phyloP scores from a whole-genome alignment of 2,113 vertebrate genomes.

The Dasyprocta punctata region DNA sequence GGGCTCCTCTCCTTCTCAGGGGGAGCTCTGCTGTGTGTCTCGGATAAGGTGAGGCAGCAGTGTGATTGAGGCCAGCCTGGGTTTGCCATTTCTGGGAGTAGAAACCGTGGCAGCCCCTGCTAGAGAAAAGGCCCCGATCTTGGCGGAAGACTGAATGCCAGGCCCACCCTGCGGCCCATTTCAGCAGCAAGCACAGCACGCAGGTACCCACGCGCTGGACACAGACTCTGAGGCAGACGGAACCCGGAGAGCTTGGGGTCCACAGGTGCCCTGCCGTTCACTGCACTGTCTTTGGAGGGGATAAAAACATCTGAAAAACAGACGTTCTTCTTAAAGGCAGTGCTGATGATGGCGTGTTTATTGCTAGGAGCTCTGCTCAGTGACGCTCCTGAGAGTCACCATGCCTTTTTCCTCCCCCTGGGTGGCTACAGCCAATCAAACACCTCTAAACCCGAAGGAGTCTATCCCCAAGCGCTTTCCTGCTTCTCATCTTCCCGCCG shows the following conservation, averaged over 20 bases:
- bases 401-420: neutral
- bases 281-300: neutral
- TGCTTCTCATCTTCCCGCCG: neutral
- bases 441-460: neutral
- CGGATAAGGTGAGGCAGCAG: neutral
- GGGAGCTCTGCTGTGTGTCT: neutral
- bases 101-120: neutral
- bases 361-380: neutral
- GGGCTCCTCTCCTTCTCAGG: neutral
- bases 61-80: neutral
- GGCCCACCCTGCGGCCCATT: neutral
- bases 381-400: neutral
- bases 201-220: neutral
- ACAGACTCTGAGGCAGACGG: neutral
- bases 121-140: neutral
- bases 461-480: neutral
- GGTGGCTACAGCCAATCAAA: constrained; percentile 15
- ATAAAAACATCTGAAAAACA: neutral
- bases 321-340: neutral
- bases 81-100: neutral
- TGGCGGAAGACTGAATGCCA: neutral
- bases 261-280: too few relatives aligned
- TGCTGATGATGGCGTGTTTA: neutral
- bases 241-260: neutral
- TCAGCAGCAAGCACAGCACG: neutral